phyloP scores from a whole-genome alignment of 1,140 invertebrate species.

The Papilio glaucus region DNA sequence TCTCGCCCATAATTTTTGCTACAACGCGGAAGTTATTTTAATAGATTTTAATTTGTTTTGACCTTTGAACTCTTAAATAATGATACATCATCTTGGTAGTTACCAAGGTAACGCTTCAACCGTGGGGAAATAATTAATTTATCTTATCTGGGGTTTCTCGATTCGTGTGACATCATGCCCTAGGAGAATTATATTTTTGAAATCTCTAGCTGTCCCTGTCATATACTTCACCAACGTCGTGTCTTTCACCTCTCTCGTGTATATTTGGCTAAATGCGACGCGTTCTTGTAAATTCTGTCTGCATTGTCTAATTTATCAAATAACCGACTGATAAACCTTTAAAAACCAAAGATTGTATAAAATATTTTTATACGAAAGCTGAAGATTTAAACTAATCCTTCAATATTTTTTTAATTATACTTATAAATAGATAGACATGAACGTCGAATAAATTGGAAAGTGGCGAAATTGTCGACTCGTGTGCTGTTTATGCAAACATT shows the following conservation, averaged over 20 bases:
- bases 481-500: slow-evolving; percentile 1
- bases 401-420: neutral
- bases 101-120: neutral
- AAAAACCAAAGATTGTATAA: neutral
- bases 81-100: neutral
- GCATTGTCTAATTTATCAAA: too few species aligned
- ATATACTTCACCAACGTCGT: neutral
- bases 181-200: neutral
- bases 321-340: too few species aligned
- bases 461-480: neutral
- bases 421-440: neutral
- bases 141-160: too few species aligned
- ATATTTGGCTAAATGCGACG: too few species aligned
- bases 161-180: too few species aligned
- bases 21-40: neutral
- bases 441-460: neutral
- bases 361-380: neutral
- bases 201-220: neutral
- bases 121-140: neutral
- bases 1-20: neutral
- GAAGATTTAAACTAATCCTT: neutral
- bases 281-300: too few species aligned
- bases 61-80: slow-evolving; percentile 10
- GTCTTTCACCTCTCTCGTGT: neutral
- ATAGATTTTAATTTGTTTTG: neutral